Evolutionary conservation across 2,797 vertebrate genomes (phyloP).

Genomic region (Mionectes olivaceus): DNA sequence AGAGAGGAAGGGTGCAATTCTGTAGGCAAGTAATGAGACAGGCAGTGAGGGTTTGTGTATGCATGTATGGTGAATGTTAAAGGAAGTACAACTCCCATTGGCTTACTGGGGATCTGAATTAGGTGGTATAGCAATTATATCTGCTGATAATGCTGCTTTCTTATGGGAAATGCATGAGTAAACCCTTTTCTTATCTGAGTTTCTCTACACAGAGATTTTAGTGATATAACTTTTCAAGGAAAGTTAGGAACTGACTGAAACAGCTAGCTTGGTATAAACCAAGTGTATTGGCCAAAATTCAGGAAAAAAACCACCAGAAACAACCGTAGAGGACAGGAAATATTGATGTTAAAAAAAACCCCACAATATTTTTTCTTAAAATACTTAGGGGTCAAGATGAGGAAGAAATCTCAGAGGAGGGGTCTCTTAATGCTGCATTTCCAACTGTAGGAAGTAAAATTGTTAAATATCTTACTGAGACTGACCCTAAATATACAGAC

Average conservation of each 20-base stretch:
- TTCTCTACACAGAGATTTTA: not conserved
- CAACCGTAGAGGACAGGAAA: not conserved
- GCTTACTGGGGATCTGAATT: not conserved
- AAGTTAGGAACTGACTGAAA: not conserved
- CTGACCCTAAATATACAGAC: fast-evolving
- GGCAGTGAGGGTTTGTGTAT: not conserved
- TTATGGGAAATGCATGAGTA: not conserved
- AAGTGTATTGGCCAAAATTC: not conserved
- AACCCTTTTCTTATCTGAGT: not conserved
- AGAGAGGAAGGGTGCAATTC: not conserved
- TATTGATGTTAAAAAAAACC: not conserved
- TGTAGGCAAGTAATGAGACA: not conserved
- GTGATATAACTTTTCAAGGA: not conserved
- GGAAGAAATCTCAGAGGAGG: not conserved
- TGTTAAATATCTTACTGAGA: not conserved
- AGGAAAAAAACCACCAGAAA: not conserved
- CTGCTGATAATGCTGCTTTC: not conserved
- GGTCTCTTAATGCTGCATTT: not conserved
- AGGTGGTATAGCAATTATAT: not conserved
- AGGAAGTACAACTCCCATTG: not conserved
- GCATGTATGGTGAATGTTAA: not conserved
- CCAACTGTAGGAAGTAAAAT: not conserved
- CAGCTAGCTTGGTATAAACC: not conserved
- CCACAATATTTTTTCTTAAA: not conserved
- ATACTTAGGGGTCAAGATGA: not conserved